phyloP scores from a whole-genome alignment of 2,113 vertebrate species.

The Labeo catla region DNA sequence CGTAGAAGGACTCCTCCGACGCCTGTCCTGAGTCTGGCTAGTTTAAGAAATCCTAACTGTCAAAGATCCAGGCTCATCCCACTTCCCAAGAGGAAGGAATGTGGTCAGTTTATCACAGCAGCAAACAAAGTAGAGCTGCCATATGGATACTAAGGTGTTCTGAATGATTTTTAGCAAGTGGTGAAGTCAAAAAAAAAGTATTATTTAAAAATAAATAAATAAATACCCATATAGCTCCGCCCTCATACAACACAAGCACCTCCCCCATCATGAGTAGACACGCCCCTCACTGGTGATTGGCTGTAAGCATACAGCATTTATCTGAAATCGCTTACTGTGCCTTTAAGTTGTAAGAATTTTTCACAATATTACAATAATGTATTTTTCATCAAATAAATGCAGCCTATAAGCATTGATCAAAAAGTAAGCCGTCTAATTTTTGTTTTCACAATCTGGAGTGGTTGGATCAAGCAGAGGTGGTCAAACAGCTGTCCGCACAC shows the following conservation, averaged over 20 bases:
- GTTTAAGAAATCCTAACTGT: slow-evolving; percentile 43
- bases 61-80: slow-evolving; percentile 50
- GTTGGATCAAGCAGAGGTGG: neutral
- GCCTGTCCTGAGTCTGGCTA: slow-evolving; percentile 41
- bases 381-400: neutral
- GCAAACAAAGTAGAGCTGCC: neutral
- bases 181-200: neutral
- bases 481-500: slow-evolving; percentile 49
- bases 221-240: too few relatives aligned
- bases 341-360: too few relatives aligned
- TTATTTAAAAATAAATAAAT: too few relatives aligned
- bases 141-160: neutral
- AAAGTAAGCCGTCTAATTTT: neutral
- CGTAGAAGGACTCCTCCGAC: slow-evolving; percentile 29
- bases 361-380: neutral
- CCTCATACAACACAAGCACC: too few relatives aligned
- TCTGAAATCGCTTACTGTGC: too few relatives aligned
- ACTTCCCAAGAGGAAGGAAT: slow-evolving; percentile 50
- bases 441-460: neutral
- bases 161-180: neutral
- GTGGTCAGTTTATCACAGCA: neutral
- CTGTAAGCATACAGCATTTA: too few relatives aligned
- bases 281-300: too few relatives aligned
- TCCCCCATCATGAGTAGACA: too few relatives aligned
- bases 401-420: neutral